Conservation (phyloP, 1,140 invertebrate species). For the Heliconius himera region DNA sequence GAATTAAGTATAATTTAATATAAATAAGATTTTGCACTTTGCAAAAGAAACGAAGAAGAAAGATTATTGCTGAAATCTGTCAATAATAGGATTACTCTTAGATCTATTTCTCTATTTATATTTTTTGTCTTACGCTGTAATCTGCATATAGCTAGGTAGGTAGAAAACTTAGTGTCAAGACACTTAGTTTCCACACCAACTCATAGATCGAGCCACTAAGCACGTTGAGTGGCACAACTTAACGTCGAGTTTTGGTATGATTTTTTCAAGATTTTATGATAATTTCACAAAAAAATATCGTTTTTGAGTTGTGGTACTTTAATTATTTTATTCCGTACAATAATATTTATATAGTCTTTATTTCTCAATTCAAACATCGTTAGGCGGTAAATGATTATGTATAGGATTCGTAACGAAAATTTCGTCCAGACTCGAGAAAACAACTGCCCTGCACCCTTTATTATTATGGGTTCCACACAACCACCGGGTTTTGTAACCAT, state of each 20-base stretch:
- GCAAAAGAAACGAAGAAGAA: no score
- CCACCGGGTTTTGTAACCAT: constrained; percentile 44
- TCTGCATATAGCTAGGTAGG: no score
- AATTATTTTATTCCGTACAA: background rate
- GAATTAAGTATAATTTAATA: background rate
- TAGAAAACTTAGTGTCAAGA: no score
- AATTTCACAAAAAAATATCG: background rate
- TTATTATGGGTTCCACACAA: constrained; percentile 42
- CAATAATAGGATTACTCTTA: background rate
- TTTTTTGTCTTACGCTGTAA: no score
- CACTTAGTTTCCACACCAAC: no score
- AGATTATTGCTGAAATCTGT: background rate
- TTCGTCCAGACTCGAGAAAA: constrained; percentile 43
- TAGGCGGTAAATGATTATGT: constrained; percentile 47
- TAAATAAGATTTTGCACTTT: background rate
- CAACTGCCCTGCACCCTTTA: constrained; percentile 42
- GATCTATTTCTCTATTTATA: no score
- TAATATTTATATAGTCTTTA: background rate
- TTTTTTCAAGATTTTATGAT: background rate
- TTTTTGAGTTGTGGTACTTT: no score
- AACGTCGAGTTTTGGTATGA: no score
- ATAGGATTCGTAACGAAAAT: constrained; percentile 41
- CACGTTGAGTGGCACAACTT: no score
- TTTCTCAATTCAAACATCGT: background rate
- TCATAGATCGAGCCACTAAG: no score